These are phyloP conservation scores for Drosophila littoralis DNA, from an alignment of 1,140 invertebrate genomes.

Conservation along the genomic window DNA sequence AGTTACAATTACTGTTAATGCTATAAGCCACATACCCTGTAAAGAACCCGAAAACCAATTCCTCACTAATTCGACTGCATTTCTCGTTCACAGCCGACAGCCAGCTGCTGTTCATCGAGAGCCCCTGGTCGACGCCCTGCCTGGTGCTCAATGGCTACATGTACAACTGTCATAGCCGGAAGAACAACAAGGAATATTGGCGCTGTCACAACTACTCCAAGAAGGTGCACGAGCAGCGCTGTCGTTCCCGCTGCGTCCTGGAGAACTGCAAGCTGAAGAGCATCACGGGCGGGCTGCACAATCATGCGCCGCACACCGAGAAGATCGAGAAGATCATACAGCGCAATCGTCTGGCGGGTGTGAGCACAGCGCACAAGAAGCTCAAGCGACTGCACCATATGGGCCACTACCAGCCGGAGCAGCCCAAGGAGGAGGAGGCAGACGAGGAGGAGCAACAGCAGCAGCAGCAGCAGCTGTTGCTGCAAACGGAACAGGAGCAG, in stretches of 20 bases:
- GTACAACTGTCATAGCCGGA: constrained; percentile 83
- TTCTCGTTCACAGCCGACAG: constrained; percentile 43
- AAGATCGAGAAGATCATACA: constrained; percentile 82
- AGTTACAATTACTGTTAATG: constrained; percentile 11
- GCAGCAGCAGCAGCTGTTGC: neutral
- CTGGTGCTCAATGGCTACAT: constrained; percentile 78
- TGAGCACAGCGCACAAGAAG: constrained; percentile 42
- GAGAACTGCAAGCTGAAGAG: constrained; percentile 74
- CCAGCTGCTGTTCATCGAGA: constrained; percentile 77
- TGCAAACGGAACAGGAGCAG: constrained; percentile 22
- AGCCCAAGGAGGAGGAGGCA: constrained; percentile 6
- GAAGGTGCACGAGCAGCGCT: constrained; percentile 71
- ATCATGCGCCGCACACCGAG: constrained; percentile 83
- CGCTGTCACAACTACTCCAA: constrained; percentile 84
- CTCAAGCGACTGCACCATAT: constrained; percentile 36
- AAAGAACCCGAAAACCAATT: neutral
- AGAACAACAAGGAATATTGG: constrained; percentile 82
- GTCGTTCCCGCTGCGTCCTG: constrained; percentile 80
- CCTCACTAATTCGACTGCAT: constrained; percentile 19
- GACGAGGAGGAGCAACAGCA: too few relatives aligned
- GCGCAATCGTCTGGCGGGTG: constrained; percentile 65
- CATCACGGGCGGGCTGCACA: constrained; percentile 76
- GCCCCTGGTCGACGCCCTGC: constrained; percentile 83
- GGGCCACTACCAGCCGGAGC: constrained; percentile 39
- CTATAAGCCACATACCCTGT: neutral